Evolutionary conservation across 1,140 invertebrate species (phyloP).

Genomic region (Elysia chlorotica): DNA sequence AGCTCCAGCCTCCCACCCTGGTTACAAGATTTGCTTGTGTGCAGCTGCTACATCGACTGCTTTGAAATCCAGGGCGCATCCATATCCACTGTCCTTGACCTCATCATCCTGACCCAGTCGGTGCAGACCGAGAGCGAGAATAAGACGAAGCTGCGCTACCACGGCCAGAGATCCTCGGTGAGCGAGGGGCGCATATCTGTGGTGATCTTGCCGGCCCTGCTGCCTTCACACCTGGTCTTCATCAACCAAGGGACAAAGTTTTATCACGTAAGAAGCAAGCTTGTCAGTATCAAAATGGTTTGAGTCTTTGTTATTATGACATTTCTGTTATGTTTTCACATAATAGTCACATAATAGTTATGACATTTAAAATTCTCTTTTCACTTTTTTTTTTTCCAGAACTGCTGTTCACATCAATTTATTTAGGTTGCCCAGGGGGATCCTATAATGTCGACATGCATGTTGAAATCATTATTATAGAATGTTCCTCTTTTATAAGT

Average conservation of each 20-base stretch:
- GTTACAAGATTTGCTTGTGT: conserved; percentile 75
- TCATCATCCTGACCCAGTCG: conserved; percentile 68
- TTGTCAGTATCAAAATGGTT: too few relatives aligned
- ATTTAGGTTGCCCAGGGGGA: too few relatives aligned
- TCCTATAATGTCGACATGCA: too few relatives aligned
- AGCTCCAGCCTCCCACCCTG: conserved; percentile 71
- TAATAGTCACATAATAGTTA: too few relatives aligned
- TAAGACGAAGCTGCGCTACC: conserved; percentile 24
- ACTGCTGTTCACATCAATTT: too few relatives aligned
- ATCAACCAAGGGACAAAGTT: conserved; percentile 71
- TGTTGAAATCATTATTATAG: too few relatives aligned
- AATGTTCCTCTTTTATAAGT: too few relatives aligned
- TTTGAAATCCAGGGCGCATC: conserved; percentile 72
- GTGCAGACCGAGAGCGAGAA: conserved; percentile 44
- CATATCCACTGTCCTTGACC: conserved; percentile 76
- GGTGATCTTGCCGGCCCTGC: conserved; percentile 72
- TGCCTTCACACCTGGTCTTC: conserved; percentile 70
- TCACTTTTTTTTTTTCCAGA: too few relatives aligned
- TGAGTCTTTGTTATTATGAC: too few relatives aligned
- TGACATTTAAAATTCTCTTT: too few relatives aligned
- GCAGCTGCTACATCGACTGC: conserved; percentile 71
- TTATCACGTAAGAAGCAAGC: too few relatives aligned
- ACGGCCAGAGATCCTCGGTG: conserved; percentile 27
- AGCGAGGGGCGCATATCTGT: conserved; percentile 69
- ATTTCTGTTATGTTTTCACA: too few relatives aligned